phyloP scores from a whole-genome alignment of 2,113 vertebrate genomes.

The Tenebrosternarchus preto region DNA sequence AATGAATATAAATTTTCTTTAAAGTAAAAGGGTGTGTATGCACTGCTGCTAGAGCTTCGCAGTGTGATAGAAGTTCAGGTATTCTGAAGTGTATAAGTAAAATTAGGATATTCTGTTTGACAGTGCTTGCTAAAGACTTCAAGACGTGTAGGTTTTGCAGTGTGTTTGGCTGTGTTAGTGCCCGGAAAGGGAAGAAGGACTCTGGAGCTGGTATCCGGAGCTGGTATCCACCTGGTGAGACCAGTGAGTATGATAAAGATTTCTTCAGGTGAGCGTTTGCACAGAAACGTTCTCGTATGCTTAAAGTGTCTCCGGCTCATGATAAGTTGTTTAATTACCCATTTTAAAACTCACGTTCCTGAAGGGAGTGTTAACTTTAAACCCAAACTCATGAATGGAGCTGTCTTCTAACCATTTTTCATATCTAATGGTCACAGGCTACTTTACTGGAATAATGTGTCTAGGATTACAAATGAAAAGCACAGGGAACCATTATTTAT shows the following conservation, averaged over 20 bases:
- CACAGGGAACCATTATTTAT: constrained; percentile 92
- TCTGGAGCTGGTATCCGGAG: neutral
- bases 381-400: constrained; percentile 82
- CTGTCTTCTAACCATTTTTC: constrained; percentile 86
- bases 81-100: too few species aligned
- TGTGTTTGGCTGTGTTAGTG: neutral
- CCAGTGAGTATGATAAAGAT: constrained; percentile 49
- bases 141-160: neutral
- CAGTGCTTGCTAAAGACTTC: neutral
- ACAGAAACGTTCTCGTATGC: constrained; percentile 25
- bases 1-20: too few species aligned
- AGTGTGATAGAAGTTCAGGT: too few species aligned
- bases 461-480: constrained; percentile 96
- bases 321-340: constrained; percentile 58
- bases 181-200: neutral
- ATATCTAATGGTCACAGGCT: constrained; percentile 89
- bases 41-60: too few species aligned
- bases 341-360: constrained; percentile 68
- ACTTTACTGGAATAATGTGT: constrained; percentile 92
- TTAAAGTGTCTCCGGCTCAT: constrained; percentile 52
- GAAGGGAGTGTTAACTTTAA: constrained; percentile 77
- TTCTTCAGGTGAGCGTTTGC: constrained; percentile 45
- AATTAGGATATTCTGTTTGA: too few species aligned
- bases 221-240: constrained; percentile 26
- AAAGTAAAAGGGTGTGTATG: too few species aligned